Base-by-base conservation (phyloP, 2,113 vertebrate species). In the Grus americana region DNA sequence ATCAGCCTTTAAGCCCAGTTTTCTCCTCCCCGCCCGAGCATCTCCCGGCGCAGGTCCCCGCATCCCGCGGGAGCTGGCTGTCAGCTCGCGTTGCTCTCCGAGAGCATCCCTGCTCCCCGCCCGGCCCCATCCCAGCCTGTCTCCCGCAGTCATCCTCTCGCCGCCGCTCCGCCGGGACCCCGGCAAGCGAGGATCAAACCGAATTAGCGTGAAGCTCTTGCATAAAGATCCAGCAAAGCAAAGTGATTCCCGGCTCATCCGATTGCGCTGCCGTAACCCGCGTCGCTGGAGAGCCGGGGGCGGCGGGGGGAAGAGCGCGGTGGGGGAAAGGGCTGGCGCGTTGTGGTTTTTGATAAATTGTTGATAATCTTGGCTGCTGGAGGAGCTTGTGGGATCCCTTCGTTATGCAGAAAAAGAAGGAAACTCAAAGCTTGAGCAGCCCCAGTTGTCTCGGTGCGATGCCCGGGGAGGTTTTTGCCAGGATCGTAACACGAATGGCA, bases 401-500 rank as follows among this genome's bases (percentile, higher is more conserved):
- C 10, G 24, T 9, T 47, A 4, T 6, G 47, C 38, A 15, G 70
- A 27, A 14, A 6, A 47, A 54, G 29, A 12, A 74, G 70, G 16
- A 38, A 87, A 50, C 7, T 9, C 0, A 0, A 29, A 87, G 70
- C 3, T 87, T 34, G 21, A 47, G 81, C 23, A 59, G 83, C 70
- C 16, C n/a, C 12, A 7, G 46, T 27, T 46, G 36, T 38, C 61
- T 55, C 7, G 2, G 44, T 50, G 49, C 5, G 9, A 18, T 62
- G 14, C 10, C 9, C 5, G 0, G 62, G 30, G 59, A 23, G 57
- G 12, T 3, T n/a, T 83, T 36, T 58, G 66, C 30, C 4, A 7
- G 68, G 73, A 5, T 46, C 1, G 27, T 7, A 3, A 14, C 0
- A 40, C 1, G 34, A 59, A 7, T 1, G 44, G 71, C 0, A 8